phyloP scores from a whole-genome alignment of 2,888 invertebrate species.

The Drepanosiphum platanoidis region DNA sequence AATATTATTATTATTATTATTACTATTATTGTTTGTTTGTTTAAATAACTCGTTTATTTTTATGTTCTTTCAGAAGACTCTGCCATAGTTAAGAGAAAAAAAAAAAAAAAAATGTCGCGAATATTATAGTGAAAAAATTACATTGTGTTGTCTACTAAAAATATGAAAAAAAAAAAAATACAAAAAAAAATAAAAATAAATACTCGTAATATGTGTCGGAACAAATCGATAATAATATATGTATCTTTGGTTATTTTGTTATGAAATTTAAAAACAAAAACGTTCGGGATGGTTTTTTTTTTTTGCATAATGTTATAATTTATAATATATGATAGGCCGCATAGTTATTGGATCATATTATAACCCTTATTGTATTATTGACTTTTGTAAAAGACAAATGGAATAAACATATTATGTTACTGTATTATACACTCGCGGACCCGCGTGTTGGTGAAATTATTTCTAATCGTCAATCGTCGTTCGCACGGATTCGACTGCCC shows the following conservation, averaged over 20 bases:
- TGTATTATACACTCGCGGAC: too few relatives aligned
- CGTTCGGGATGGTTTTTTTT: conserved; percentile 44
- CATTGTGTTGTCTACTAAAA: neutral
- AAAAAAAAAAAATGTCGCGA: neutral
- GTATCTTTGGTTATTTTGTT: conserved; percentile 36
- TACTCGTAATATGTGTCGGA: conserved; percentile 17
- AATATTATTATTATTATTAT: conserved; percentile 36
- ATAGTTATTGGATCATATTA: conserved; percentile 52
- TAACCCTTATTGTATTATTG: conserved; percentile 53
- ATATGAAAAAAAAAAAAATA: too few relatives aligned
- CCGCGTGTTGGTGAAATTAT: neutral
- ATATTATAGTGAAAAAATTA: neutral
- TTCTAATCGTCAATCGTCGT: too few relatives aligned
- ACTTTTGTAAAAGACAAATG: conserved; percentile 57
- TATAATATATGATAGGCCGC: conserved; percentile 12
- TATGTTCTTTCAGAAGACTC: conserved; percentile 52
- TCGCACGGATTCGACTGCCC: too few relatives aligned
- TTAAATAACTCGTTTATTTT: conserved; percentile 39
- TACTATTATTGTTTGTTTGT: conserved; percentile 27
- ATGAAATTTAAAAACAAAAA: conserved; percentile 37
- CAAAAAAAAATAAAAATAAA: neutral
- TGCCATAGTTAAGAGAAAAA: conserved; percentile 33
- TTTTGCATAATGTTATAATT: conserved; percentile 18
- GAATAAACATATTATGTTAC: conserved; percentile 58
- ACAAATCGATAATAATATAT: conserved; percentile 37